Percentiles rank a stretch among this genome's conserved stretches.
Evolutionary conservation across 2,113 vertebrate genomes (phyloP).

Genomic region (Amphiprion percula): DNA sequence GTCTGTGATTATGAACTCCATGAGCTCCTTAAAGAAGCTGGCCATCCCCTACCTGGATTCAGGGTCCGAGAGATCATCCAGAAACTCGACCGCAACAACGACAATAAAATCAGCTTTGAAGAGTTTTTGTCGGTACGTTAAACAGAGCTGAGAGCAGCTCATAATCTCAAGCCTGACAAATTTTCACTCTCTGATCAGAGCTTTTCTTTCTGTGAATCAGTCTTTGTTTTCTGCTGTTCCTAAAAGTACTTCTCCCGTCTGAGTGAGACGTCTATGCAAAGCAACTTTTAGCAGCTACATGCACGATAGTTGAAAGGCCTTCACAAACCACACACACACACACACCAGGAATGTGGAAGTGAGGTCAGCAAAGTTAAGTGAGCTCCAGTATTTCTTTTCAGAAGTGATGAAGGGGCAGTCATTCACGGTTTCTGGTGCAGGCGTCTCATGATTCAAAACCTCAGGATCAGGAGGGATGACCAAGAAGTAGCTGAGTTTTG

Average conservation of each 20-base stretch:
- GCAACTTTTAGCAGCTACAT: slow-evolving; percentile 25
- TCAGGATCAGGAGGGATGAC: background rate
- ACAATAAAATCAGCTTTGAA: slow-evolving; percentile 93
- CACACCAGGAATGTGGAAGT: slow-evolving; percentile 60
- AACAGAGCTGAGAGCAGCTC: background rate
- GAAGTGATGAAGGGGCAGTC: slow-evolving; percentile 36
- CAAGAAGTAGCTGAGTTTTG: background rate
- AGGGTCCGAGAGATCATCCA: slow-evolving; percentile 95
- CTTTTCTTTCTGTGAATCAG: background rate
- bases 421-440: slow-evolving; percentile 28
- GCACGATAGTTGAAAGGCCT: slow-evolving; percentile 16
- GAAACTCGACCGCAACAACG: slow-evolving; percentile 93
- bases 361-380: slow-evolving; percentile 67
- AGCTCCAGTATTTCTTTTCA: slow-evolving; percentile 66
- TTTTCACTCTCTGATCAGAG: background rate
- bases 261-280: slow-evolving; percentile 16
- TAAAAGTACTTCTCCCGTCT: slow-evolving; percentile 29
- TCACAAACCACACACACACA: slow-evolving; percentile 3
- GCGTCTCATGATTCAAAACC: background rate
- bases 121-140: slow-evolving; percentile 92
- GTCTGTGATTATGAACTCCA: slow-evolving; percentile 92
- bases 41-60: slow-evolving; percentile 91
- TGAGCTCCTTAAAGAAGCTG: slow-evolving; percentile 92
- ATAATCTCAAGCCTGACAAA: background rate
- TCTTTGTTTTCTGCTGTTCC: slow-evolving; percentile 32